A percentile compares a stretch with the other conserved stretches of the same genome.
These are phyloP conservation scores for Palloptera scutellata DNA, from an alignment of 2,888 invertebrate species.

Conservation along the genomic window DNA sequence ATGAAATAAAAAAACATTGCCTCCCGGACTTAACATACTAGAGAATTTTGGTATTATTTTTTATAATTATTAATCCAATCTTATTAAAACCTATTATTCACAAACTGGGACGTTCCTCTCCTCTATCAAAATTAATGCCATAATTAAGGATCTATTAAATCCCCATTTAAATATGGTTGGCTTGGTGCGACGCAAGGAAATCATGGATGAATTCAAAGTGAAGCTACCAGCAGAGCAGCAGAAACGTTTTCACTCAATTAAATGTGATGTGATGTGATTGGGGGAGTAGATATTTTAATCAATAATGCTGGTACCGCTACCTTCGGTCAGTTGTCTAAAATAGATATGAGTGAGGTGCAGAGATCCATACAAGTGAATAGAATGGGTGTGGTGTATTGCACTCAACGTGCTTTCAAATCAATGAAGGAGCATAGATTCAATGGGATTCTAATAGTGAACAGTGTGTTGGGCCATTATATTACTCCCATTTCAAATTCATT, in stretches of 20 bases:
- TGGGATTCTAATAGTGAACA: slow-evolving; percentile 66
- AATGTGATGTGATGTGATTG: slow-evolving; percentile 67
- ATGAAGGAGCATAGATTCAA: slow-evolving; percentile 64
- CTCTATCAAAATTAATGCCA: too few relatives aligned
- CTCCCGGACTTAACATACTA: too few relatives aligned
- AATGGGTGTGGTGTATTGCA: slow-evolving; percentile 64
- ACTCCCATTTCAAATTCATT: not conserved
- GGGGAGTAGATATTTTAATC: slow-evolving; percentile 69
- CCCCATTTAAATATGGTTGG: slow-evolving; percentile 68
- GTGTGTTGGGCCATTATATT: slow-evolving; percentile 54
- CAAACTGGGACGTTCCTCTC: too few relatives aligned
- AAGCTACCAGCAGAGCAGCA: slow-evolving; percentile 42
- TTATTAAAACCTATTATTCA: too few relatives aligned
- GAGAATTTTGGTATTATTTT: too few relatives aligned
- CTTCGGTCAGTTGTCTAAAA: slow-evolving; percentile 40
- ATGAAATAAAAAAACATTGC: too few relatives aligned
- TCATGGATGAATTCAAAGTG: slow-evolving; percentile 57
- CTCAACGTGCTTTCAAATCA: slow-evolving; percentile 65
- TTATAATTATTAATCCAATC: too few relatives aligned
- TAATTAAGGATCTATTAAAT: slow-evolving; percentile 63
- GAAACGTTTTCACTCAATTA: slow-evolving; percentile 52
- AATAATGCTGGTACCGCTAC: slow-evolving; percentile 66
- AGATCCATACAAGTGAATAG: slow-evolving; percentile 65
- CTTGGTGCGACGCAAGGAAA: slow-evolving; percentile 66
- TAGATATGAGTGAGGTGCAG: slow-evolving; percentile 40